Evolutionary conservation across 2,113 vertebrate species (phyloP), one percentile per base, ranked within the genome.

Genomic region (Propithecus coquereli): DNA sequence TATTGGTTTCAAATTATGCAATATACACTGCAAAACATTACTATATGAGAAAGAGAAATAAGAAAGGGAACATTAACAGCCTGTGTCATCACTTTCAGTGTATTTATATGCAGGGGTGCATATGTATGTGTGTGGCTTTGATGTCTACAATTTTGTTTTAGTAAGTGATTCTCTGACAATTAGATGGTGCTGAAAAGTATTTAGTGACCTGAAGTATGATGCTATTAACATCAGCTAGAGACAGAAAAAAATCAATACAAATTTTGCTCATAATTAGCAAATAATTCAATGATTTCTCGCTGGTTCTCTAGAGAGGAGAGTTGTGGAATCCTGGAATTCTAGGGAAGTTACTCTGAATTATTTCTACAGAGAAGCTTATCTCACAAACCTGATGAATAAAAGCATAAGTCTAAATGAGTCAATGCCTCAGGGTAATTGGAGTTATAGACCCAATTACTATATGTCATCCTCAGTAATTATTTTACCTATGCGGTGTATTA

Each of bases 261-360:
- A 96, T 98, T 98, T 98, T 99, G 96, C 97, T 98, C 95, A 97
- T 97, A 98, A 98, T 99, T 99, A 99, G 97, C 93, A 98, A 98
- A 99, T 99, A 99, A 99, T 98, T 98, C 97, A 98, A 96, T 97
- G 92, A 98, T 97, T 94, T 97, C 50, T 96, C 95, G 68, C 94
- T 83, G 87, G 86, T 98, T 95, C 95, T 98, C 91, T 93, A 95
- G 97, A 97, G 95, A 92, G 77, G 83, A 95, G 54, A 18, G 13
- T 22, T 94, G 43, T 47, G 12, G 9, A 68, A 96, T 83, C 20
- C 88, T 88, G 88, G 65, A 87, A 92, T 65, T 97, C 80, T 96
- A 65, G n/a, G 14, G 96, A 95, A 95, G 77, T 88, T 66, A 47
- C 20, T 90, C 94, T 96, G 91, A 96, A 96, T 95, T 97, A 94